Base-by-base conservation (phyloP, 2,888 invertebrate genomes). In the Scaptomyza parva region DNA sequence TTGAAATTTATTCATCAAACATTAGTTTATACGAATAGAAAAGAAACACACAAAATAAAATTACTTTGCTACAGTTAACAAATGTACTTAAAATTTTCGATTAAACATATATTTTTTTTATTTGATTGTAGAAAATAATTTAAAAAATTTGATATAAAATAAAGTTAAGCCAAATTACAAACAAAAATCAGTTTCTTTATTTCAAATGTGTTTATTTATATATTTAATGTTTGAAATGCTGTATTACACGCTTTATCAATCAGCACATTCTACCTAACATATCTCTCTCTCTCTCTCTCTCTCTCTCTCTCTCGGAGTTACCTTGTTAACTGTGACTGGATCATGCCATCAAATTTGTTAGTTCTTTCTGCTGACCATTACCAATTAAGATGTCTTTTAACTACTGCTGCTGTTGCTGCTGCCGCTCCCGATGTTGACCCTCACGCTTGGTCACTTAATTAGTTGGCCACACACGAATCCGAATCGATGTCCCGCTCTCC, bases 391-490 rank as follows among this genome's bases (percentile, higher is more conserved):
- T 41, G 57, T 72, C 24, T 60, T 66, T 47, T 50, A 57, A 57
- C 73, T 44, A 52, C 53, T 59, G 57, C 68, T 50, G 39, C 33
- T 52, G 18, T 44, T 28, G 45, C 22, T 3, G 22, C 26, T 6
- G 8, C 18, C 65, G 45, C 35, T 57, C 48, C 35, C 45, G 40
- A 54, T 63, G 85, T 81, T 81, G 87, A 78, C 87, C 80, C 80
- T 81, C 76, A 86, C 82, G 80, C 87, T 86, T 85, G 87, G 82
- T 73, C 76, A 87, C 86, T 82, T 88, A 86, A 82, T 82, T 82
- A 86, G 76, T 58, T 64, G 80, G 63, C 82, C 82, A 87, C 82
- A 82, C 81, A 82, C 85, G 37, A 72, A 28, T 37, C 72, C 39
- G 37, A 72, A 28, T 37, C 72, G 35, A n/a, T 14, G 26, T 7